These are phyloP conservation scores for Masticophis lateralis DNA, from an alignment of 2,797 vertebrate species.

Conservation along the genomic window DNA sequence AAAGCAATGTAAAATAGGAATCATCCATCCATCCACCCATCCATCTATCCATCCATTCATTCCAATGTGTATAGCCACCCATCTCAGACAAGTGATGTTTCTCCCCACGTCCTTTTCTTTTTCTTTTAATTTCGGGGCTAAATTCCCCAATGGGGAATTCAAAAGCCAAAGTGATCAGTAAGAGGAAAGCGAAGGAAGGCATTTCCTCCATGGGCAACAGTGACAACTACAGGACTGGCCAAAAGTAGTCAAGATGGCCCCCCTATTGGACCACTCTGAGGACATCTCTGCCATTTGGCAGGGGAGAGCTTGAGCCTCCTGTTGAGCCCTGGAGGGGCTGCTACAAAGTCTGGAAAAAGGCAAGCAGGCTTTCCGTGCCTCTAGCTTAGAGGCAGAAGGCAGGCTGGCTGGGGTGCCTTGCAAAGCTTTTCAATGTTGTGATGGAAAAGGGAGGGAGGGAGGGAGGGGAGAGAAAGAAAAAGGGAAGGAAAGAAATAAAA, in stretches of 20 bases:
- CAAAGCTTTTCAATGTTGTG: too few relatives aligned
- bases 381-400: neutral
- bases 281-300: neutral
- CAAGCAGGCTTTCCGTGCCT: neutral
- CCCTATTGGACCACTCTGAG: neutral
- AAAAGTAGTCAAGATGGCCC: neutral
- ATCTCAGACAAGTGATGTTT: neutral
- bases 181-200: neutral
- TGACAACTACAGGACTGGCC: neutral
- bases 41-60: neutral
- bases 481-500: too few relatives aligned
- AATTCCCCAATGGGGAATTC: accelerated
- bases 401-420: neutral
- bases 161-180: neutral
- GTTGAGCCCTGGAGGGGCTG: neutral
- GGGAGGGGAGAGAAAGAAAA: too few relatives aligned
- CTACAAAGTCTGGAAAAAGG: neutral
- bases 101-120: neutral
- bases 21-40: too few relatives aligned
- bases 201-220: neutral
- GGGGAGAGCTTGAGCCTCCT: neutral
- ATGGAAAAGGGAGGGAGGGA: too few relatives aligned
- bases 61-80: neutral
- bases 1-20: accelerated
- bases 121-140: neutral